phyloP scores from a whole-genome alignment of 2,888 invertebrate species.

The Orthosia cruda region DNA sequence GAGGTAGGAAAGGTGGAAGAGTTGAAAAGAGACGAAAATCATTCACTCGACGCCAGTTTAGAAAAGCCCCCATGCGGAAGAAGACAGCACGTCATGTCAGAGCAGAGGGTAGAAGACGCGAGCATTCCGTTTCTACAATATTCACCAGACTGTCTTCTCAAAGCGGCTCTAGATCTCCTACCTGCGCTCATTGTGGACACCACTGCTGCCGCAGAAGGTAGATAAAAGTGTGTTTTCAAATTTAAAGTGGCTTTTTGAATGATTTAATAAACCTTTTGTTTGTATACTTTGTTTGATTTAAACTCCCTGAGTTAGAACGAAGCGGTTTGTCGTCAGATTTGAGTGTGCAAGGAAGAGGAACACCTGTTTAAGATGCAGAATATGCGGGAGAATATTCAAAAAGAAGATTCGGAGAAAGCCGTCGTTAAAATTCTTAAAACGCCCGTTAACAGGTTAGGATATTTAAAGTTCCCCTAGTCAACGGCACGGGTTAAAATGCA shows the following conservation, averaged over 20 bases:
- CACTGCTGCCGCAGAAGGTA: slow-evolving; percentile 84
- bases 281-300: slow-evolving; percentile 64
- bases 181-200: slow-evolving; percentile 80
- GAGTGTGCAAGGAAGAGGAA: slow-evolving; percentile 31
- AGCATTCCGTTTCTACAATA: slow-evolving; percentile 74
- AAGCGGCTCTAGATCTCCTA: slow-evolving; percentile 56
- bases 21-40: slow-evolving; percentile 74
- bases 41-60: slow-evolving; percentile 56
- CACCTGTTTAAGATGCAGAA: slow-evolving; percentile 12
- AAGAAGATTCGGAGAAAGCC: slow-evolving; percentile 44
- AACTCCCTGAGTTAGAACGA: slow-evolving; percentile 55
- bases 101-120: slow-evolving; percentile 61
- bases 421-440: not conserved
- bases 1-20: slow-evolving; percentile 62
- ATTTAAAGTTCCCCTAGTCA: too few relatives aligned
- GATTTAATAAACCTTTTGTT: slow-evolving; percentile 57
- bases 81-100: slow-evolving; percentile 53
- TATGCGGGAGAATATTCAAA: slow-evolving; percentile 5
- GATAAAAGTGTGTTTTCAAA: slow-evolving; percentile 66
- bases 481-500: too few relatives aligned
- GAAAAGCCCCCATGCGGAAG: slow-evolving; percentile 63
- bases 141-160: slow-evolving; percentile 73
- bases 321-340: slow-evolving; percentile 64
- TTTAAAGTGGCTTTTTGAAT: slow-evolving; percentile 60
- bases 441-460: slow-evolving; percentile 42